phyloP scores from a whole-genome alignment of 2,797 vertebrate genomes.

The Syngnathus rostellatus region DNA sequence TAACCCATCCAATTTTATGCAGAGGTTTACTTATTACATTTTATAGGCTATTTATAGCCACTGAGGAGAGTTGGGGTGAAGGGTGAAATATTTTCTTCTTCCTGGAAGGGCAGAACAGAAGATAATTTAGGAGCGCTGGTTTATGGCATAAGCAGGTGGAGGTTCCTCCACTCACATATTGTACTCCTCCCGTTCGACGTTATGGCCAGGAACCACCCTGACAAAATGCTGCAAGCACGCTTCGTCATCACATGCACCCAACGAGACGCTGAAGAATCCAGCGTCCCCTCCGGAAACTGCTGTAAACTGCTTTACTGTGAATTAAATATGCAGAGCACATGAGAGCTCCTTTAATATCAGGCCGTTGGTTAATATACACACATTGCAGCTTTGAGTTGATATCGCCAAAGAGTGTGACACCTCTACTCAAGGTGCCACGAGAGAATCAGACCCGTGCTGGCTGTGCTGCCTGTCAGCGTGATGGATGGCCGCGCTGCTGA shows the following conservation, averaged over 20 bases:
- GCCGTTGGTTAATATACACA: slow-evolving; percentile 28
- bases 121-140: neutral
- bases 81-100: too few relatives aligned
- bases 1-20: too few relatives aligned
- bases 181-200: neutral
- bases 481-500: slow-evolving; percentile 46
- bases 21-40: too few relatives aligned
- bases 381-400: slow-evolving; percentile 37
- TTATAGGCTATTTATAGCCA: too few relatives aligned
- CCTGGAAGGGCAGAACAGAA: too few relatives aligned
- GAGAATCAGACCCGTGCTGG: slow-evolving; percentile 27
- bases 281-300: neutral
- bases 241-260: neutral
- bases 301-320: slow-evolving; percentile 29
- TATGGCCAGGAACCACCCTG: slow-evolving; percentile 8
- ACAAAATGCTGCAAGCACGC: slow-evolving; percentile 8
- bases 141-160: slow-evolving; percentile 9
- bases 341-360: slow-evolving; percentile 19
- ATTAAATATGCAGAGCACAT: slow-evolving; percentile 38
- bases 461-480: slow-evolving; percentile 42
- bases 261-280: slow-evolving; percentile 7
- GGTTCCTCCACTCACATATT: slow-evolving; percentile 2
- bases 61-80: too few relatives aligned
- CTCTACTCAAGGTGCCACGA: slow-evolving; percentile 31
- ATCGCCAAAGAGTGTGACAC: slow-evolving; percentile 40